Evolutionary conservation across 2,888 invertebrate genomes (phyloP), one percentile per base, ranked within the genome.

Genomic region (Spodoptera picta): DNA sequence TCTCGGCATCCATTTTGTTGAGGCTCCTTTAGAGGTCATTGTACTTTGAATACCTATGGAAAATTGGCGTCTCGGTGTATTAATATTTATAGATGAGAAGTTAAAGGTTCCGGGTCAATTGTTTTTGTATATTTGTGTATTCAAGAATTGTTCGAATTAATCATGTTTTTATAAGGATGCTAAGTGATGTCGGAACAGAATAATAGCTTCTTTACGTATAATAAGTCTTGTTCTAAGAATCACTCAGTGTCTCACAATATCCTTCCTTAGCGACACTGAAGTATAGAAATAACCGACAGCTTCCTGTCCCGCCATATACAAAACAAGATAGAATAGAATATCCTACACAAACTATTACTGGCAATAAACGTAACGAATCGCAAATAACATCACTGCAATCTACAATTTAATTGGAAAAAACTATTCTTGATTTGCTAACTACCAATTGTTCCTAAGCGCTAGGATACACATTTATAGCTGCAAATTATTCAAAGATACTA

Each of bases 1-100:
- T 65, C 71, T 58, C 51, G 64, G 50, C 61, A 48, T 68, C 76
- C 42, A 58, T 72, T 74, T 60, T 68, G 50, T 65, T 71, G 65
- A 73, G 59, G 62, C 62, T 58, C 42, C 61, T 67, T 69, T 42
- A 62, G 27, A 60, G 83, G 77, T 83, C 79, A 65, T 60, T 58
- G 81, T 47, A 73, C 83, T 73, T 56, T 50, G 68, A 71, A 74
- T 75, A 66, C 36, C 36, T 36, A 36, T 66, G 56, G 19, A 61
- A 52, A 56, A 57, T 48, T 56, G 12, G 14, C 14, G 24, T 43
- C 23, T 49, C 14, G 4, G 14, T 60, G 60, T 53, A 69, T 61
- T 50, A 41, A 62, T 60, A 65, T 65, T 64, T 48, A 49, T 56
- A 31, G 36, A 62, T 1, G 14, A 43, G 42, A 45, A 48, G 54